These are phyloP conservation scores for Monochamus alternatus DNA, from an alignment of 2,888 invertebrate genomes.

Conservation along the genomic window DNA sequence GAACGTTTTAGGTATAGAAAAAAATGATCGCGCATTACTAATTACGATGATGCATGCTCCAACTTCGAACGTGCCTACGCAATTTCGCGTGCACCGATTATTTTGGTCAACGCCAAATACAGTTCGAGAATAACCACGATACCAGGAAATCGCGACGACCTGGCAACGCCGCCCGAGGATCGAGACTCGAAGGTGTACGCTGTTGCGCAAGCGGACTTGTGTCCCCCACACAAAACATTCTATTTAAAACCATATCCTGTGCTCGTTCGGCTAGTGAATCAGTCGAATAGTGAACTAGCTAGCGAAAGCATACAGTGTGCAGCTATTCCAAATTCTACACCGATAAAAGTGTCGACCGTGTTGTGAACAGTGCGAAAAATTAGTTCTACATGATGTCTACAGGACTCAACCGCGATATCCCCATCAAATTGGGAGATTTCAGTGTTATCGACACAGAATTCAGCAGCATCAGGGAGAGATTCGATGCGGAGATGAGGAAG, in stretches of 20 bases:
- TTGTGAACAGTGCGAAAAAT: slow-evolving; percentile 22
- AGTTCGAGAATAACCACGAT: neutral
- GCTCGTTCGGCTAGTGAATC: slow-evolving; percentile 45
- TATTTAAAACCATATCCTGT: slow-evolving; percentile 66
- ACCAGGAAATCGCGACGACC: neutral
- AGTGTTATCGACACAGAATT: slow-evolving; percentile 97
- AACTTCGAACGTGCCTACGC: neutral
- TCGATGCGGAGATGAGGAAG: slow-evolving; percentile 97
- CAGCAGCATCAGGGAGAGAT: slow-evolving; percentile 94
- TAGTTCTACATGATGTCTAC: slow-evolving; percentile 79
- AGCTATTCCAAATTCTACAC: slow-evolving; percentile 15
- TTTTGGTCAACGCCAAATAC: neutral
- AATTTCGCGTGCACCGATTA: neutral
- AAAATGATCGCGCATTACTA: no score
- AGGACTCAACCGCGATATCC: slow-evolving; percentile 87
- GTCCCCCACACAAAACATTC: slow-evolving; percentile 60
- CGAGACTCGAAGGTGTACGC: slow-evolving; percentile 37
- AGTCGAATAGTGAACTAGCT: slow-evolving; percentile 24
- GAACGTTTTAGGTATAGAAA: no score
- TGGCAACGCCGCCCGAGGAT: slow-evolving; percentile 24
- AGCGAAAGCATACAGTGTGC: slow-evolving; percentile 29
- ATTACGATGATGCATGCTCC: neutral
- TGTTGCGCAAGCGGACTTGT: slow-evolving; percentile 61
- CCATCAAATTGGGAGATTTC: slow-evolving; percentile 94
- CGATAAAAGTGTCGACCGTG: slow-evolving; percentile 23